Evolutionary conservation across 2,888 invertebrate genomes (phyloP), one percentile per base, ranked within the genome.

Genomic region (Eumerus sabulonum): DNA sequence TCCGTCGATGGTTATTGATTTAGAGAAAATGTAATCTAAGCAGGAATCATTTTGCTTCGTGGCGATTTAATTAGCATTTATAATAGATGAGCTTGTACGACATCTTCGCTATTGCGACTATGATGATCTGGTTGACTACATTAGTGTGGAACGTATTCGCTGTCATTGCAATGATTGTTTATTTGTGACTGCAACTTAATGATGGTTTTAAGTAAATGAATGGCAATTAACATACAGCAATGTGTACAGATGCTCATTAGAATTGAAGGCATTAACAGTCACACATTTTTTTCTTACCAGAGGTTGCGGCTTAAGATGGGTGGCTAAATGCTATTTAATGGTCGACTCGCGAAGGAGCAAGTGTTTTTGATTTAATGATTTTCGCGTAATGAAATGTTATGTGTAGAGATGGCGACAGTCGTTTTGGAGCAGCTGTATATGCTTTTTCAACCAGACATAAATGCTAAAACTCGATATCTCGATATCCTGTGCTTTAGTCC

Each of bases 61-160:
- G 60, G 56, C 54, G 14, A 66, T 66, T 71, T 72, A 72, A 76
- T 76, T 76, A 66, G 45, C 76, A 72, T 76, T 64, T 44, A 45
- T 62, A 64, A 76, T 71, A 47, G 9, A 63, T 60, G 76, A 64
- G 62, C 19, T 60, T 59, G 66, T 67, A 50, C 38, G 14, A 14
- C 70, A 59, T 53, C 54, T 60, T 16, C 57, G 18, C n/a, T 19
- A n/a, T 27, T 27, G 27, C 27, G 48, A 12, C 48, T 47, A 59
- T 76, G 48, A 56, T 60, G 70, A 76, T 62, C 72, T 76, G 71
- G 40, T 62, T 72, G 56, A 66, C 40, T 66, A 16, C 47, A 50
- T 64, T 66, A 42, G 42, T 51, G 27, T 38, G 13, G 14, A 54
- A 48, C 47, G 44, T 54, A 56, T 27, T 7, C 7, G 27, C 7